phyloP scores from a whole-genome alignment of 2,888 invertebrate species.

The Drosophila atripex region DNA sequence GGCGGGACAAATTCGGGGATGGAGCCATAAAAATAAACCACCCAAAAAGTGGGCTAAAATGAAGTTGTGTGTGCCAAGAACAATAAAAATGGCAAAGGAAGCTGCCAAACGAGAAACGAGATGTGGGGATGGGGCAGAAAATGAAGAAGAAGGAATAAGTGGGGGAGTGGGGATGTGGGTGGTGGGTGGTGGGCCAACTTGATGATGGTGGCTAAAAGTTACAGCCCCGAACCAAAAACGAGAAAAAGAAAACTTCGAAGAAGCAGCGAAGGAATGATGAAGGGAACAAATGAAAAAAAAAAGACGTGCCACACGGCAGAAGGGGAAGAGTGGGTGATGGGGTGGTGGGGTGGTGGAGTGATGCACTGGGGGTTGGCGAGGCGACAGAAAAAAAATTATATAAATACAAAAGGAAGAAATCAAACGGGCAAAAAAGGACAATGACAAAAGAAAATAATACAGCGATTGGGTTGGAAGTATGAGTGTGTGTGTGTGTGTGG shows the following conservation, averaged over 20 bases:
- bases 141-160: conserved; percentile 11
- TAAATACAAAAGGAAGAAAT: conserved; percentile 74
- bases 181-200: conserved; percentile 8
- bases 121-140: not conserved
- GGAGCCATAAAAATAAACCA: conserved; percentile 79
- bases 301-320: conserved; percentile 65
- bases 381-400: conserved; percentile 77
- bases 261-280: conserved; percentile 44
- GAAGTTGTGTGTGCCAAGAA: conserved; percentile 77
- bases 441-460: conserved; percentile 78
- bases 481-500: not conserved
- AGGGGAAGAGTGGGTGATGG: not conserved
- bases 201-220: conserved; percentile 67
- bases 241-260: conserved; percentile 35
- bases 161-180: conserved; percentile 10
- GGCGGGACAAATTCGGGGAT: conserved; percentile 32
- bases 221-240: conserved; percentile 47
- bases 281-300: conserved; percentile 51
- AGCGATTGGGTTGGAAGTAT: conserved; percentile 62
- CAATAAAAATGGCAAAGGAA: conserved; percentile 72
- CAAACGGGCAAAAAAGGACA: conserved; percentile 68
- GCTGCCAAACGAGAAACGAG: conserved; percentile 13
- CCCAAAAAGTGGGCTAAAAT: conserved; percentile 77
- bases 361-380: conserved; percentile 46
- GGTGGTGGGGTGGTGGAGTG: conserved; percentile 4